Base-by-base conservation (phyloP, 2,113 vertebrate species). In the Trematocara marginatum region DNA sequence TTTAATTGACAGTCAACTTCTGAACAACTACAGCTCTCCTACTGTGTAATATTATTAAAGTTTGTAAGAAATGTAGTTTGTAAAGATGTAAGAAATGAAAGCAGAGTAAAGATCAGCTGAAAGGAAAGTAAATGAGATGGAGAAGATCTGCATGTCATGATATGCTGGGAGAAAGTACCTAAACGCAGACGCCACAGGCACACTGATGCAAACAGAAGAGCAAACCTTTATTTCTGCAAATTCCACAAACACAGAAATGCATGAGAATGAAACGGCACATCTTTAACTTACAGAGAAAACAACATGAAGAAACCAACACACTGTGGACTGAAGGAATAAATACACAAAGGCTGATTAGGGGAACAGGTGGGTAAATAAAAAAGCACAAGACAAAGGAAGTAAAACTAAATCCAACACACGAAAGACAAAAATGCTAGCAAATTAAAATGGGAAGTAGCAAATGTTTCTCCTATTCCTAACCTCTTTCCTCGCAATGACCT, bases 91-190 rank as follows among this genome's bases (percentile, higher is more conserved):
- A 66, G 10, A 66, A 66, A 20, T n/a, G 3, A 66, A 38, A 20
- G 34, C 18, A 7, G 3, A 40, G 61, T 38, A 20, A 38, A 64
- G 6, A 64, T 64, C 16, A 38, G 18, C 34, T 64, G 59, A 64
- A 64, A n/a, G 34, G 18, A 64, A 38, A 38, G 59, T n/a, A 64
- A 64, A 12, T 64, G 18, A 64, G 6, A 64, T 64, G 59, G 34
- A 12, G 34, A 38, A 38, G 34, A 11, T 38, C 59, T 7, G 59
- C 59, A 38, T 12, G 34, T 38, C 61, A 66, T 0, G 6, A 12
- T 66, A 20, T 20, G 61, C 61, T 66, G 61, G 31, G 2, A 64
- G 31, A 7, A 64, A 38, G 31, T n/a, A 35, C 31, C 59, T n/a
- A 64, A 64, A 38, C 11, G 59, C 16, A 64, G 59, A 64, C 10